Evolutionary conservation across 2,113 vertebrate genomes (phyloP), one percentile per base, ranked within the genome.

Genomic region (Equus quagga): DNA sequence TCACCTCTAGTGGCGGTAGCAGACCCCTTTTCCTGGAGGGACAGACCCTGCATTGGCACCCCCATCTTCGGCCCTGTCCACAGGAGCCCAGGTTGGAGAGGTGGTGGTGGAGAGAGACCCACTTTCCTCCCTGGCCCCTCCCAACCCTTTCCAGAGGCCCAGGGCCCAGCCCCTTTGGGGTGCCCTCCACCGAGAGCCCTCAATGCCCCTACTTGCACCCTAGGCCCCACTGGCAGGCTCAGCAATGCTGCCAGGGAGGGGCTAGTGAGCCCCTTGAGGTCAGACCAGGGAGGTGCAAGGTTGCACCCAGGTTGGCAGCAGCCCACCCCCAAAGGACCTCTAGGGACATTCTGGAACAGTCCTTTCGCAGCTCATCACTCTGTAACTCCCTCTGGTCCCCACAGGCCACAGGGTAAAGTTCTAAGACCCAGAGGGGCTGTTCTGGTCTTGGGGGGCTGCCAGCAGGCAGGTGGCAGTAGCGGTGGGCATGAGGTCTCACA

Each of bases 1-100:
- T 26, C 14, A 2, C 18, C n/a, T 0, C 51, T 15, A 14, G 58
- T 24, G 14, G 62, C 69, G 10, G 0, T 31, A 2, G 65, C 44
- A 36, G 49, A 67, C 41, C 0, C 31, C 1, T 0, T 70, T 58
- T 4, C 80, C 41, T 2, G 0, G 46, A 89, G 83, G 70, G 60
- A n/a, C 8, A 67, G 64, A 9, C 36, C n/a, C 49, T 21, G 33
- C 2, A 0, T 26, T 44, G 24, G 54, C 33, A 24, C 36, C 31
- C 36, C 49, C 23, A 1, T 12, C 21, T n/a, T 33, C 65, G 46
- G 56, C 15, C n/a, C 75, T 2, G 1, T 13, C 6, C 21, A 7
- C 46, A 8, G 60, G 73, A 44, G 33, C 15, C 19, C 33, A 21
- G 18, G 23, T 73, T 28, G 31, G 78, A 69, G 69, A 67, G 17